phyloP scores from a whole-genome alignment of 2,113 vertebrate species.

The Rostratula benghalensis region DNA sequence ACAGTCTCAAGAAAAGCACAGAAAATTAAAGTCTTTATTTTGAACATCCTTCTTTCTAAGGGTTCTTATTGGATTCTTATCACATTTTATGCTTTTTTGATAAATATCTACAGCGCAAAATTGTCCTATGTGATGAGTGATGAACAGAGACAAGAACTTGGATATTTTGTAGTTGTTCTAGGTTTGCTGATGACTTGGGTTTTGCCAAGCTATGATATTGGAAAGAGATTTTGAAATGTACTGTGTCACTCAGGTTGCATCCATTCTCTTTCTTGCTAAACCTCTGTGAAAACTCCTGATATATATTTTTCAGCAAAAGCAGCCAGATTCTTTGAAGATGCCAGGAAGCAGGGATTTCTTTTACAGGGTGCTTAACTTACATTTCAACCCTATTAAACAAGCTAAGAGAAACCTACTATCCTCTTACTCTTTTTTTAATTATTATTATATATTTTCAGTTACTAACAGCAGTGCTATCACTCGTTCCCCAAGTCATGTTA shows the following conservation, averaged over 20 bases:
- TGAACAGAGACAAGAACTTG: neutral
- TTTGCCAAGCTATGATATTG: neutral
- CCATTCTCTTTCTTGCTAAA: neutral
- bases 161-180: neutral
- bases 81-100: neutral
- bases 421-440: neutral
- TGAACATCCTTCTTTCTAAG: neutral
- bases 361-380: neutral
- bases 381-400: conserved; percentile 19
- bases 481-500: neutral
- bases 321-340: neutral
- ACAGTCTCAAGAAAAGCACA: neutral
- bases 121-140: neutral
- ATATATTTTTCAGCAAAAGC: neutral
- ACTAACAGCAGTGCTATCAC: neutral
- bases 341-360: neutral
- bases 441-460: neutral
- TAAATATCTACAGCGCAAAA: neutral
- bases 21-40: neutral
- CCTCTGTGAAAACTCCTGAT: neutral
- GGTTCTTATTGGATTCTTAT: neutral
- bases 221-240: neutral
- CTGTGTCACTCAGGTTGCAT: neutral
- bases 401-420: neutral
- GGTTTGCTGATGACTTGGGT: neutral